Evolutionary conservation across 2,797 vertebrate species (phyloP), one percentile per base, ranked within the genome.

Genomic region (Malacoctenus gilli): DNA sequence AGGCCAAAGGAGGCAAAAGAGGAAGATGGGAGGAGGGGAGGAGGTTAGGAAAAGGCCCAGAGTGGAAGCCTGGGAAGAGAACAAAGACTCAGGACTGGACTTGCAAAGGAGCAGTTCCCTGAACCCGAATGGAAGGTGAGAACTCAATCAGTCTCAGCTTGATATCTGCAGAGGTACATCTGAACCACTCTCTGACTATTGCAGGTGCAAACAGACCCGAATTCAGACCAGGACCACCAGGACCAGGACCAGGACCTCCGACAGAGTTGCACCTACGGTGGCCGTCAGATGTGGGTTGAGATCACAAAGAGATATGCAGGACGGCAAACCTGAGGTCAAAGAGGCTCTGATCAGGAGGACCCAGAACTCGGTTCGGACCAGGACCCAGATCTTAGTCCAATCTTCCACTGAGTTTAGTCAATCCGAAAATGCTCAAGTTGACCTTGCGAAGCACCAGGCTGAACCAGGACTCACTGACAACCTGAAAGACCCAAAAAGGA

Each of bases 341-440:
- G 4, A 48, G 46, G 75, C 79, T 10, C 18, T 34, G 18, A 60
- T 77, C 36, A 71, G 19, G 38, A 76, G 22, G 36, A 61, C 34
- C 32, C 48, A 20, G 30, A 60, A 15, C n/a, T 15, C 7, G 2
- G 23, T 38, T 8, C 44, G 10, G 30, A 34, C 25, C 10, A n/a
- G 31, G 12, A 32, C 10, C 31, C 31, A 32, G 31, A 32, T 1
- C 36, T 1, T 1, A 2, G 19, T 10, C 36, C 43, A 43, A n/a
- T 3, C 2, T 18, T 5, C 25, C 8, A n/a, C n/a, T n/a, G n/a
- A n/a, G n/a, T n/a, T n/a, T n/a, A n/a, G n/a, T n/a, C n/a, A n/a
- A n/a, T n/a, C n/a, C n/a, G n/a, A n/a, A n/a, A n/a, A n/a, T n/a
- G n/a, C n/a, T n/a, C n/a, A n/a, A n/a, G n/a, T n/a, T n/a, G n/a